Percentiles rank a stretch among this genome's conserved stretches.
Evolutionary conservation across 2,797 vertebrate genomes (phyloP).

Genomic region (Enteromius argenteus): DNA sequence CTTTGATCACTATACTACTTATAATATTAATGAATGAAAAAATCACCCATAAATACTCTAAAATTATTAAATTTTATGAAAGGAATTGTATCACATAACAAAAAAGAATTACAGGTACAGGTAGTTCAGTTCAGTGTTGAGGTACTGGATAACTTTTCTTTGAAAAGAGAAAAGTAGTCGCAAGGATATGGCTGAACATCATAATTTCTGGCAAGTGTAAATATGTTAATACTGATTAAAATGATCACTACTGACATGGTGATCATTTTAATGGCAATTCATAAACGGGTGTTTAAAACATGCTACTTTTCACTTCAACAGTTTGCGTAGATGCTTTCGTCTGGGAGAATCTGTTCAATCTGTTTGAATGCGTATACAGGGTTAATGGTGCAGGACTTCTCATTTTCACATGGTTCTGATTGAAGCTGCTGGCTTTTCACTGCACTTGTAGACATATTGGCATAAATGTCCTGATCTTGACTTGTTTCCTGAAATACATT

Average conservation of each 20-base stretch:
- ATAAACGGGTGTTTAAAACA: background rate
- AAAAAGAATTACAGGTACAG: background rate
- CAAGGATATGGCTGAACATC: background rate
- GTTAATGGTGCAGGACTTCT: background rate
- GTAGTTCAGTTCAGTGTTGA: background rate
- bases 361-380: background rate
- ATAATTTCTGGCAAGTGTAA: background rate
- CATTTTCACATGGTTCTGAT: background rate
- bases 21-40: background rate
- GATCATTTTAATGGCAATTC: background rate
- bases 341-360: background rate
- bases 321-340: constrained; percentile 9
- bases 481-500: constrained; percentile 10
- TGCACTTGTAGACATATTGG: background rate
- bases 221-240: background rate
- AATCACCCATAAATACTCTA: background rate
- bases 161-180: no score
- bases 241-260: background rate
- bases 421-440: background rate
- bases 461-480: background rate
- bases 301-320: background rate
- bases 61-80: background rate
- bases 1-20: background rate
- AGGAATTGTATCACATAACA: no score
- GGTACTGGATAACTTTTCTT: background rate